Conservation (phyloP, 2,113 vertebrate genomes). For the Pseudopodoces humilis region DNA sequence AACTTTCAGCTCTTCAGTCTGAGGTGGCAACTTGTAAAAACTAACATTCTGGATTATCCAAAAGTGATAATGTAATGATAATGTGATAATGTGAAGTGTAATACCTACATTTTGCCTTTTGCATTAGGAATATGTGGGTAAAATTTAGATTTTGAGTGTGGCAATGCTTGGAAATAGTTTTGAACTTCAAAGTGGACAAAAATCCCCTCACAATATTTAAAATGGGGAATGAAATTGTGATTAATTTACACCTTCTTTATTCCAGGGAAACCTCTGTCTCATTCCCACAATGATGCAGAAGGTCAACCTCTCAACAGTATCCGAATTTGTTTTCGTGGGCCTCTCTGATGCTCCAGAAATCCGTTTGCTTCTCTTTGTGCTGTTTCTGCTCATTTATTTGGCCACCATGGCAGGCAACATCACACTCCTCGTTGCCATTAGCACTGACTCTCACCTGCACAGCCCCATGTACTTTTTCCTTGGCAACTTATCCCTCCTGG, state of each 20-base stretch:
- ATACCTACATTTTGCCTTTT: not conserved
- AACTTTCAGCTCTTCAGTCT: not conserved
- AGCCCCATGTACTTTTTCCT: slow-evolving; percentile 68
- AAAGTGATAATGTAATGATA: too few relatives aligned
- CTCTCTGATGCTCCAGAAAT: slow-evolving; percentile 29
- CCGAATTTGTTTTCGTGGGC: slow-evolving; percentile 15
- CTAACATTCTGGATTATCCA: not conserved
- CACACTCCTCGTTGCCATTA: not conserved
- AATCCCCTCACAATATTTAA: not conserved
- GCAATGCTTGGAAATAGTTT: not conserved
- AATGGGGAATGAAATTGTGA: not conserved
- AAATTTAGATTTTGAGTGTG: not conserved
- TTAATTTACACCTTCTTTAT: not conserved
- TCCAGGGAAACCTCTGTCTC: not conserved
- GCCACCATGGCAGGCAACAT: slow-evolving; percentile 29
- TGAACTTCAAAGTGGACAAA: not conserved
- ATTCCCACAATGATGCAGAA: not conserved
- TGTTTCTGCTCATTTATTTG: slow-evolving; percentile 53
- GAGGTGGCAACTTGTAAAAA: not conserved
- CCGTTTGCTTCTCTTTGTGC: slow-evolving; percentile 17
- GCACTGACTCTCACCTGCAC: slow-evolving; percentile 1
- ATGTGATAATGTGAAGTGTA: not conserved
- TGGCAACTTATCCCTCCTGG: slow-evolving; percentile 46
- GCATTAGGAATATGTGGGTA: too few relatives aligned
- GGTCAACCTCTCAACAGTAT: not conserved